Evolutionary conservation across 2,113 vertebrate genomes (phyloP), one percentile per base, ranked within the genome.

Genomic region (Lepus europaeus): DNA sequence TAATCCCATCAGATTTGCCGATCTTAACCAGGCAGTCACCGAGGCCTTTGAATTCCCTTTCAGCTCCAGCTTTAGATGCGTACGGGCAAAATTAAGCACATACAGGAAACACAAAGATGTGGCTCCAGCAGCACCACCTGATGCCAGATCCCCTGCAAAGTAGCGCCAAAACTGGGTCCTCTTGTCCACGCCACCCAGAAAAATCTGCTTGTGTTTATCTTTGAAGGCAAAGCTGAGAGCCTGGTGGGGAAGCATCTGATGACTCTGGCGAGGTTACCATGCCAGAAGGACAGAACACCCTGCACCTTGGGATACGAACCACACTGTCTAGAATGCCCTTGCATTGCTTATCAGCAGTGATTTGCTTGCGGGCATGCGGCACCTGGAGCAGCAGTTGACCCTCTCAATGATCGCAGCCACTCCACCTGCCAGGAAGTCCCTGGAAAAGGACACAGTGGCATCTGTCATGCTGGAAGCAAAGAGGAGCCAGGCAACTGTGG

Each of bases 241-340:
- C 45, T 45, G 45, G 45, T 45, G 45, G 45, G 45, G 45, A 45
- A 45, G 45, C 7, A 45, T 45, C 45, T 45, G 45, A 45, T 45
- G 45, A 45, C 45, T 45, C 45, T 45, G 45, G 45, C 45, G 6
- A 45, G 45, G 45, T 45, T 45, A 45, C 45, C 45, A 45, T 7
- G 45, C 45, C 45, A 45, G 45, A 45, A 45, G 45, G 45, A 45
- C 45, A 45, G 87, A 36, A 99, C 97, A 95, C 99, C 98, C 97
- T 99, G 98, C 83, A 99, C 99, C 97, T 97, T 99, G 99, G 99
- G 93, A 99, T 99, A 89, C 98, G 98, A 73, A 99, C 98, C 45
- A 99, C 97, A 36, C 99, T 99, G 95, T 99, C 99, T 63, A 99
- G 97, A 93, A 99, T 99, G 86, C 99, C 99, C 97, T 99, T 99